These are phyloP conservation scores for Grallaria varia DNA, from an alignment of 2,113 vertebrate species.

Conservation along the genomic window DNA sequence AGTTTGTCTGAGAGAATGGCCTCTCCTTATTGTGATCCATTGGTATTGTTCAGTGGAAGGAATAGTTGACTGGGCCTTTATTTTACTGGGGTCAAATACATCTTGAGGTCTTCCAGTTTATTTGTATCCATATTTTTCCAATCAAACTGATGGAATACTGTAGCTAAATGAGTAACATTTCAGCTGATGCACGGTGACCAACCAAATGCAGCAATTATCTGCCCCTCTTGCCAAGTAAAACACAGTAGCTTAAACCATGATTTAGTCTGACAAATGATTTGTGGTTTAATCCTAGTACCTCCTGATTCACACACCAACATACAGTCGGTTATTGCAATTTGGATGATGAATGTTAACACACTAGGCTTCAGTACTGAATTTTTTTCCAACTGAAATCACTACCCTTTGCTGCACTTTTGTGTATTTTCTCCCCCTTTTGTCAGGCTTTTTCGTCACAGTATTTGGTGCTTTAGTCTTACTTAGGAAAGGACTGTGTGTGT, in stretches of 20 bases:
- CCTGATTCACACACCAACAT: neutral
- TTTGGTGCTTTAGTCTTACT: neutral
- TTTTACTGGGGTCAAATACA: neutral
- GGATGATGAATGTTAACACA: neutral
- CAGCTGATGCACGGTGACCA: neutral
- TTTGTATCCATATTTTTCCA: neutral
- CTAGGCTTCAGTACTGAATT: neutral
- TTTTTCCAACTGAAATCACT: neutral
- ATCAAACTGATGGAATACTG: neutral
- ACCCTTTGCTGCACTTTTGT: neutral
- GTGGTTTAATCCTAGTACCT: conserved; percentile 1
- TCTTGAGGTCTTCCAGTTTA: neutral
- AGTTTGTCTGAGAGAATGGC: conserved; percentile 71
- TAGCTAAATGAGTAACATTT: neutral
- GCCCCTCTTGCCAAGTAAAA: conserved; percentile 4
- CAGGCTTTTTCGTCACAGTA: neutral
- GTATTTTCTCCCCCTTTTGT: neutral
- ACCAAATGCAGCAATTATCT: neutral
- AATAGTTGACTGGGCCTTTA: neutral
- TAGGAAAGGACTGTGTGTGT: neutral
- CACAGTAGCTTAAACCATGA: neutral
- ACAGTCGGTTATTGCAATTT: neutral
- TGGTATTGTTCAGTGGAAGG: neutral
- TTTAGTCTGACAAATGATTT: conserved; percentile 40
- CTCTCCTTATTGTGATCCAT: conserved; percentile 44